Evolutionary conservation across 2,113 vertebrate species (phyloP).

Genomic region (Pimephales promelas): DNA sequence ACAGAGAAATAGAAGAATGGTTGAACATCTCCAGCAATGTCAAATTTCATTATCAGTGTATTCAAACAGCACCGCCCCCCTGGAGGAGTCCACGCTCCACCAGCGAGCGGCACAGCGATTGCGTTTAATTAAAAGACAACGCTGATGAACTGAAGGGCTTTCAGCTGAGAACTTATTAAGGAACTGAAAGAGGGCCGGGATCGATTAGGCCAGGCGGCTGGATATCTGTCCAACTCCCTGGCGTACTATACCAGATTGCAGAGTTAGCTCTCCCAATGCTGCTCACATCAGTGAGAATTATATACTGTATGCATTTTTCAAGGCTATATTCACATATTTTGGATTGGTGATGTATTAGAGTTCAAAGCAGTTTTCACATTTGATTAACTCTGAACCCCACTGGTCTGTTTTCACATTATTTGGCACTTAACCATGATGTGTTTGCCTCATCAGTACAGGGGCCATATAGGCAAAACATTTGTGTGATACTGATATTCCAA

Average conservation of each 20-base stretch:
- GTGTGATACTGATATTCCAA: background rate
- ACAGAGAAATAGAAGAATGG: conserved; percentile 90
- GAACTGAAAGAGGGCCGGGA: conserved; percentile 83
- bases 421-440: background rate
- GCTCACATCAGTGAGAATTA: background rate
- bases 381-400: background rate
- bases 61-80: conserved; percentile 89
- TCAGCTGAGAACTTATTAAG: conserved; percentile 89
- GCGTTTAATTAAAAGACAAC: conserved; percentile 93
- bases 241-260: conserved; percentile 39
- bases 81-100: conserved; percentile 87
- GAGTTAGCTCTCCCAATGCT: conserved; percentile 56
- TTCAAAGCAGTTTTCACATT: background rate
- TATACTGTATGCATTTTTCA: background rate
- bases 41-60: conserved; percentile 92
- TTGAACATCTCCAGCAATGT: conserved; percentile 93
- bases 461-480: background rate
- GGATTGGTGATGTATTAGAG: background rate
- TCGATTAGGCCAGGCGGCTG: conserved; percentile 85
- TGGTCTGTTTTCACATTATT: background rate
- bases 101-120: conserved; percentile 87
- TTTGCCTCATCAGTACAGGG: background rate
- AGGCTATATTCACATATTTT: background rate
- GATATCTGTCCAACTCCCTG: conserved; percentile 70
- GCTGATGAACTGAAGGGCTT: conserved; percentile 89